Conservation (phyloP, 2,113 vertebrate genomes). For the human (Homo sapiens) region DNA sequence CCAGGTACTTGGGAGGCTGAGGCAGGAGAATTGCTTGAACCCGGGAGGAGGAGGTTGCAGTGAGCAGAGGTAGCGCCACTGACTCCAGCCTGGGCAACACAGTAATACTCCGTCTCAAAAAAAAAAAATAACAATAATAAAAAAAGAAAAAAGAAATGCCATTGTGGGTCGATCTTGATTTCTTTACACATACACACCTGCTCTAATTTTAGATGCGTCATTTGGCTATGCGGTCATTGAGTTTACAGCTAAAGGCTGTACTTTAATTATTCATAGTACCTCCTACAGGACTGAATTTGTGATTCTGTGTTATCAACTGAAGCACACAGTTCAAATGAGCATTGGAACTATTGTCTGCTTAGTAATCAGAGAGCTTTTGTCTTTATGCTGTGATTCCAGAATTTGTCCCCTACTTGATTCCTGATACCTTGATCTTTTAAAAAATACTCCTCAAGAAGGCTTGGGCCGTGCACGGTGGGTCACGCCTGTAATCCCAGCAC, state of each 20-base stretch:
- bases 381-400: neutral
- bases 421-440: neutral
- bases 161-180: neutral
- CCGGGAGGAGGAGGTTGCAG: no score
- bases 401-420: constrained; percentile 2
- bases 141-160: no score
- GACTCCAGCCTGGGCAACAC: no score
- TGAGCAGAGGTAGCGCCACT: no score
- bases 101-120: no score
- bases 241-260: neutral
- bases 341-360: neutral
- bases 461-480: neutral
- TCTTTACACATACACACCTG: neutral
- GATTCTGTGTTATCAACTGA: neutral
- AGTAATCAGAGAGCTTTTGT: neutral
- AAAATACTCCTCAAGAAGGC: neutral
- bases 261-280: neutral
- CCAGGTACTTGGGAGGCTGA: no score
- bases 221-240: neutral
- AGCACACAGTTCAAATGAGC: neutral
- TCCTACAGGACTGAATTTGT: neutral
- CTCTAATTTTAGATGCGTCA: neutral
- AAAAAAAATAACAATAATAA: no score
- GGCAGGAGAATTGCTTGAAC: no score
- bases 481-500: no score